These are phyloP conservation scores for Vulpes ferrilata DNA, from an alignment of 2,113 vertebrate genomes.

Conservation along the genomic window DNA sequence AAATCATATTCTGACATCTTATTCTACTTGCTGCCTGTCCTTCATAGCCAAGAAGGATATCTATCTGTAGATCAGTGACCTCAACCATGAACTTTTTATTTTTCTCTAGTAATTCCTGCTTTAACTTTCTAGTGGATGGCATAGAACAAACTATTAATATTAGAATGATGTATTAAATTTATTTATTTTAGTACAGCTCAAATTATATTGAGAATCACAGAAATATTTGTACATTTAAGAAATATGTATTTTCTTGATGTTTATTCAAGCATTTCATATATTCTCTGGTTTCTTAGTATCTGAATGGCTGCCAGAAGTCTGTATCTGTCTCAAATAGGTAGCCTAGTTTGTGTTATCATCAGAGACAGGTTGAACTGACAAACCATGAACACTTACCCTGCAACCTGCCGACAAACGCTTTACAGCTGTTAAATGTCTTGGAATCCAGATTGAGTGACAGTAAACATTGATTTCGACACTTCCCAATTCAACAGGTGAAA, in stretches of 20 bases:
- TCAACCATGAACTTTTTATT: not conserved
- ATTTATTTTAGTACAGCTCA: not conserved
- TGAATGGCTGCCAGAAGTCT: constrained; percentile 38
- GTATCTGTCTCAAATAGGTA: not conserved
- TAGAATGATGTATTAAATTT: not conserved
- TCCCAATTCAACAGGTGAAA: constrained; percentile 51
- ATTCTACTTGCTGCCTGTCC: not conserved
- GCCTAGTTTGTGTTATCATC: constrained; percentile 65
- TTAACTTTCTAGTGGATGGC: not conserved
- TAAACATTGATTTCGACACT: constrained; percentile 75
- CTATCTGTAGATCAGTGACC: not conserved
- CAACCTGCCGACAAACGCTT: constrained; percentile 43
- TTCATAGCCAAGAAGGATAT: not conserved
- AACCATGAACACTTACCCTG: constrained; percentile 62
- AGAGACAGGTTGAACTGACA: constrained; percentile 38
- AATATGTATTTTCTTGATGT: not conserved
- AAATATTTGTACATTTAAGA: not conserved
- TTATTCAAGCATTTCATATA: not conserved
- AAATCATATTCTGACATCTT: not conserved
- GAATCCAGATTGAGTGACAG: constrained; percentile 69
- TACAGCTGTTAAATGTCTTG: constrained; percentile 69
- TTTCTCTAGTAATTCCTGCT: not conserved
- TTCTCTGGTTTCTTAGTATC: not conserved
- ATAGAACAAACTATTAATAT: not conserved
- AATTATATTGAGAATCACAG: not conserved